Evolutionary conservation across 2,113 vertebrate genomes (phyloP).

Genomic region (Cheirogaleus medius): DNA sequence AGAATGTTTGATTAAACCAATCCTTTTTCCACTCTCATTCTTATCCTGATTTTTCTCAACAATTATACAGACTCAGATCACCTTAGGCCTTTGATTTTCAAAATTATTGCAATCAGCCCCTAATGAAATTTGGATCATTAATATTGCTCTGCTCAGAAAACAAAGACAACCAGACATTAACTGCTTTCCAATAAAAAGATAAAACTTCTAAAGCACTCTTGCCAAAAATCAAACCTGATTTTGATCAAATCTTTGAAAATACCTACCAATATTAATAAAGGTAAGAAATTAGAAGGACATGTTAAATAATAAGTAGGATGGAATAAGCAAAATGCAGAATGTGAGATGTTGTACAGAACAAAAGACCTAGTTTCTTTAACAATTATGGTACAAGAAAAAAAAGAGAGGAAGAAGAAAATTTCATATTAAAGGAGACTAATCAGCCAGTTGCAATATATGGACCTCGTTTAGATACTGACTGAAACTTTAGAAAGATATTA

Average conservation of each 20-base stretch:
- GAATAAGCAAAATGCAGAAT: background rate
- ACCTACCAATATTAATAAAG: background rate
- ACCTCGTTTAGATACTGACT: background rate
- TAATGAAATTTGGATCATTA: conserved; percentile 18
- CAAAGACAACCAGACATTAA: background rate
- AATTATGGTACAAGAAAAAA: background rate
- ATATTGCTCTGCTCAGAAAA: background rate
- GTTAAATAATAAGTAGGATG: background rate
- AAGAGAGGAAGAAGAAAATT: background rate
- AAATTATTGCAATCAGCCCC: background rate
- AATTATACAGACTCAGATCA: background rate
- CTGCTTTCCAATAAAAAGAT: background rate
- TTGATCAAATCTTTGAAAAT: background rate
- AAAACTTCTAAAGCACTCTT: background rate
- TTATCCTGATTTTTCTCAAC: background rate
- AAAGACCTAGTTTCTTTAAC: background rate
- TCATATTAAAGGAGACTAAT: background rate
- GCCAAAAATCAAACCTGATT: background rate
- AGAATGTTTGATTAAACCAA: background rate
- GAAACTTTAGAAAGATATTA: background rate
- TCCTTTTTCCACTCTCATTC: background rate
- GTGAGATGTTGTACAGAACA: background rate
- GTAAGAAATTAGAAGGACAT: background rate
- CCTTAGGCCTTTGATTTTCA: background rate
- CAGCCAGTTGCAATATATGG: background rate